Conservation (phyloP, 2,113 vertebrate genomes). For the Thalassarche chlororhynchos region DNA sequence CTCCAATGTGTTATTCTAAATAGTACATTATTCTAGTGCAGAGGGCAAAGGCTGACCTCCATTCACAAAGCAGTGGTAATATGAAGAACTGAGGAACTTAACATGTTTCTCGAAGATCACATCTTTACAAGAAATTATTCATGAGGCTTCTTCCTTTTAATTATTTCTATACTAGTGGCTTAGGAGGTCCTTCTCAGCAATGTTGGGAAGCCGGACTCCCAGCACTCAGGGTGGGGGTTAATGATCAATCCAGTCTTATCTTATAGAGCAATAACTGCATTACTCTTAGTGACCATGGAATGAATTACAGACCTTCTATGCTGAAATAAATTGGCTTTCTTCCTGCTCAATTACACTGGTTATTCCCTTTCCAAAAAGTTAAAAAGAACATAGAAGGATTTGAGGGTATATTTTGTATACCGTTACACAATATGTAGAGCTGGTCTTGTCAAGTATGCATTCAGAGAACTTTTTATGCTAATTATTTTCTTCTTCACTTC, state of each 20-base stretch:
- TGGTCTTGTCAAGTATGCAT: neutral
- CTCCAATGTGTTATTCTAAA: neutral
- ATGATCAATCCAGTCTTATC: neutral
- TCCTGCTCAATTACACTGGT: neutral
- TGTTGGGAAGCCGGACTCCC: neutral
- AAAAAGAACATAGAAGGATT: neutral
- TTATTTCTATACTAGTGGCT: neutral
- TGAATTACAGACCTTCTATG: neutral
- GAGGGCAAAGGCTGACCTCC: neutral
- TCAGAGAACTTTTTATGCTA: neutral
- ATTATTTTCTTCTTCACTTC: neutral
- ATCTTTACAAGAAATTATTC: neutral
- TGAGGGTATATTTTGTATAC: neutral
- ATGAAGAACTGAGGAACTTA: neutral
- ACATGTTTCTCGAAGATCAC: neutral
- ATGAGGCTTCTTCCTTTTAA: neutral
- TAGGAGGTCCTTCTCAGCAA: neutral
- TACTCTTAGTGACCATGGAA: neutral
- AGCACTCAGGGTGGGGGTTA: neutral
- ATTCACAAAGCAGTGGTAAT: neutral
- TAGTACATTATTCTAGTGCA: neutral
- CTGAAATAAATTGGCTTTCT: constrained; percentile 33
- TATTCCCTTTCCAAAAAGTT: constrained; percentile 7
- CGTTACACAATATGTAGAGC: neutral
- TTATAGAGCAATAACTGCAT: constrained; percentile 47